phyloP scores from a whole-genome alignment of 2,888 invertebrate genomes.

The Schrankia costaestrigalis region DNA sequence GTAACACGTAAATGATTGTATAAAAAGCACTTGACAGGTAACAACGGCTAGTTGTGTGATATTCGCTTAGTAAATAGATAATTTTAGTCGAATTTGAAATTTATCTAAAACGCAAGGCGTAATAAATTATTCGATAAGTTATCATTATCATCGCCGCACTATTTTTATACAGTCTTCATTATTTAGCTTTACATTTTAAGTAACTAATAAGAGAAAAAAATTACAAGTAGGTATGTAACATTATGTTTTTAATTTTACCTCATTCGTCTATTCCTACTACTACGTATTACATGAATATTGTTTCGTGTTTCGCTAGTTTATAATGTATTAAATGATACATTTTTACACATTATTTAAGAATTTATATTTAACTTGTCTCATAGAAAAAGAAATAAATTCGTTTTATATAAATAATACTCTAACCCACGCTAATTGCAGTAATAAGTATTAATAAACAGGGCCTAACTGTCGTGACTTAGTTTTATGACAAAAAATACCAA shows the following conservation, averaged over 20 bases:
- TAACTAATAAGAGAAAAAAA: slow-evolving; percentile 37
- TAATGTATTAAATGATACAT: slow-evolving; percentile 56
- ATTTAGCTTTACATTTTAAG: slow-evolving; percentile 52
- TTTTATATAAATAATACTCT: slow-evolving; percentile 31
- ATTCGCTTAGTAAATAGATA: slow-evolving; percentile 59
- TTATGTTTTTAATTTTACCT: slow-evolving; percentile 56
- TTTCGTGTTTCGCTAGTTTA: slow-evolving; percentile 53
- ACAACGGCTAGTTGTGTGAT: slow-evolving; percentile 54
- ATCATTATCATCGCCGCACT: slow-evolving; percentile 51
- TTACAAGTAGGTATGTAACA: slow-evolving; percentile 50
- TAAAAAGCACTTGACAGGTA: slow-evolving; percentile 31
- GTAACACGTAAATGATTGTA: slow-evolving; percentile 12
- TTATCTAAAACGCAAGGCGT: slow-evolving; percentile 60
- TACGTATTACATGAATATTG: slow-evolving; percentile 46
- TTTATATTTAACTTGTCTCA: too few species aligned
- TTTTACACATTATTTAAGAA: too few species aligned
- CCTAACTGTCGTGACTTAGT: slow-evolving; percentile 62
- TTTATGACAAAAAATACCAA: slow-evolving; percentile 59
- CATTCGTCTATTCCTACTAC: slow-evolving; percentile 66
- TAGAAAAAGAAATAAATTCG: slow-evolving; percentile 34
- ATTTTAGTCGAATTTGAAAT: slow-evolving; percentile 60
- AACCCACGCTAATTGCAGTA: slow-evolving; percentile 34
- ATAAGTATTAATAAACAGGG: slow-evolving; percentile 40
- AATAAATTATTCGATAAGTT: slow-evolving; percentile 42
- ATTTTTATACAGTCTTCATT: slow-evolving; percentile 59